Conservation (phyloP, 2,888 invertebrate species). For the Therioaphis trifolii region DNA sequence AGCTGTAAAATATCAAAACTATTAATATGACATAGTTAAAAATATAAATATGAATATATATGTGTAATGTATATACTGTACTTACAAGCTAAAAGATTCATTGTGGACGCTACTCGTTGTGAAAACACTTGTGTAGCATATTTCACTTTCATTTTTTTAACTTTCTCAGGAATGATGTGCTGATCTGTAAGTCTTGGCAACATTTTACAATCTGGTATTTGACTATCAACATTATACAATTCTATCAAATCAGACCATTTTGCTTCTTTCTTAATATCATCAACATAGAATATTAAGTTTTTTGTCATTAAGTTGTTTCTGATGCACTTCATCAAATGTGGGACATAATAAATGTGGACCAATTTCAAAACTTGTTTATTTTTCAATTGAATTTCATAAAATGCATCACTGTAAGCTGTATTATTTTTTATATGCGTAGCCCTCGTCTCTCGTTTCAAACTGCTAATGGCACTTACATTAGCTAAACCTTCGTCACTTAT, state of each 20-base stretch:
- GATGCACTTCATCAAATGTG: constrained; percentile 29
- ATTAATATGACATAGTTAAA: no score
- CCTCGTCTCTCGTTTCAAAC: not conserved
- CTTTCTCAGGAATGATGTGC: not conserved
- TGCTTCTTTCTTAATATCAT: not conserved
- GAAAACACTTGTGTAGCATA: constrained; percentile 18
- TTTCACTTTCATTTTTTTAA: no score
- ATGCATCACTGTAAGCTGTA: not conserved
- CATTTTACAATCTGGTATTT: not conserved
- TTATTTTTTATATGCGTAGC: not conserved
- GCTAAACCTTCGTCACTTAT: constrained; percentile 6
- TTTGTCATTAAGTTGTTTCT: not conserved
- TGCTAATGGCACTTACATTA: constrained; percentile 56
- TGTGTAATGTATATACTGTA: no score
- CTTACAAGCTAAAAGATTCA: not conserved
- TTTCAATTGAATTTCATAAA: not conserved
- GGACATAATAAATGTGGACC: constrained; percentile 15
- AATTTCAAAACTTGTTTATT: not conserved
- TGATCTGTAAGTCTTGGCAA: not conserved
- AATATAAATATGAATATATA: no score
- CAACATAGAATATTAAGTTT: not conserved
- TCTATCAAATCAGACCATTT: constrained; percentile 9
- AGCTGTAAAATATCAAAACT: no score
- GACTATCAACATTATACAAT: not conserved
- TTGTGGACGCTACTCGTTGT: not conserved